These are phyloP conservation scores for Brotula barbata DNA, from an alignment of 2,797 vertebrate species.

Conservation along the genomic window DNA sequence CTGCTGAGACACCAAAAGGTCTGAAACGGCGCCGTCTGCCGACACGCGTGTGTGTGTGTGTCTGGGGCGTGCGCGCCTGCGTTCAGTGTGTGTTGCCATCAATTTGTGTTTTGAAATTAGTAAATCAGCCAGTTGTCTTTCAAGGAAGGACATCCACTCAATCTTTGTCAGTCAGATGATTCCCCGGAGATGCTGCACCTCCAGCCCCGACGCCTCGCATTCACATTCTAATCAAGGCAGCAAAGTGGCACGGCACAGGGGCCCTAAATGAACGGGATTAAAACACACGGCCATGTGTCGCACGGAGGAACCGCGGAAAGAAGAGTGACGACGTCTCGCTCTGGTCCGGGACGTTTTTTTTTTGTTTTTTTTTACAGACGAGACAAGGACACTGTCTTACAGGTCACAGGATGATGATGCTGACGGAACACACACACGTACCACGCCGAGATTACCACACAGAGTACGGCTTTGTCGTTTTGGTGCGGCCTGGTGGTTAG, in stretches of 20 bases:
- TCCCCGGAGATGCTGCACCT: conserved; percentile 59
- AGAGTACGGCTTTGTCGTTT: too few relatives aligned
- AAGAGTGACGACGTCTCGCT: conserved; percentile 35
- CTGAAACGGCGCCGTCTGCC: conserved; percentile 42
- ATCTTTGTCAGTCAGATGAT: conserved; percentile 73
- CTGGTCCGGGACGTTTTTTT: conserved; percentile 33
- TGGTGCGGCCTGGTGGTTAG: too few relatives aligned
- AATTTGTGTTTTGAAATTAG: conserved; percentile 76
- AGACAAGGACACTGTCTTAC: conserved; percentile 14
- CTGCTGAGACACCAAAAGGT: conserved; percentile 46
- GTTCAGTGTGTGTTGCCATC: conserved; percentile 58
- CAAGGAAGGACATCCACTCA: conserved; percentile 72
- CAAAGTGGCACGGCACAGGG: conserved; percentile 59
- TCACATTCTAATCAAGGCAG: conserved; percentile 72
- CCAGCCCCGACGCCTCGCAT: conserved; percentile 50
- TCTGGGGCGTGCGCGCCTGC: conserved; percentile 25
- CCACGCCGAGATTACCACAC: too few relatives aligned
- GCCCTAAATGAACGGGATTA: conserved; percentile 69
- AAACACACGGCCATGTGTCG: conserved; percentile 42
- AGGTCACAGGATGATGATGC: conserved; percentile 1
- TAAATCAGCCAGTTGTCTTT: conserved; percentile 77
- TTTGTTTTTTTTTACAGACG: too few relatives aligned
- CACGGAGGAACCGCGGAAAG: conserved; percentile 27
- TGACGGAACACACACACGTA: conserved; percentile 18
- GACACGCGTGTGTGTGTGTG: conserved; percentile 31